phyloP scores from a whole-genome alignment of 2,888 invertebrate species.

The Perizoma flavofasciatum region DNA sequence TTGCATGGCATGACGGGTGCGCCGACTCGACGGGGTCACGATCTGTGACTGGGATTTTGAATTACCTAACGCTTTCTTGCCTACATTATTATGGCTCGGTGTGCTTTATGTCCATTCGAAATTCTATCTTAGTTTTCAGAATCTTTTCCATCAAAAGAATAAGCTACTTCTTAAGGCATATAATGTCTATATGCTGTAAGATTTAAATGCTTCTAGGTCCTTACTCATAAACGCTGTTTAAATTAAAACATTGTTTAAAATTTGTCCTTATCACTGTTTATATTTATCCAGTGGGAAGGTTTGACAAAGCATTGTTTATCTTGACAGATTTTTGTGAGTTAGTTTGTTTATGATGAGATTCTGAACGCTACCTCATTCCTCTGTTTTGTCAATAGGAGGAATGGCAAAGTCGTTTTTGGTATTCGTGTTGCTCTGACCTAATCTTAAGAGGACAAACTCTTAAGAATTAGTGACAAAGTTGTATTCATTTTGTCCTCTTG shows the following conservation, averaged over 20 bases:
- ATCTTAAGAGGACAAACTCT: conserved; percentile 24
- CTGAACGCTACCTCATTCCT: conserved; percentile 14
- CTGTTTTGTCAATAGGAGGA: conserved; percentile 4
- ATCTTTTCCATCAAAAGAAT: neutral
- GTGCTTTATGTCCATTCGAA: conserved; percentile 68
- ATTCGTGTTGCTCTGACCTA: conserved; percentile 50
- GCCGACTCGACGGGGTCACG: conserved; percentile 32
- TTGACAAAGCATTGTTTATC: too few relatives aligned
- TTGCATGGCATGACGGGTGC: conserved; percentile 58
- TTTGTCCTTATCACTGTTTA: too few relatives aligned
- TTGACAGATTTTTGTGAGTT: too few relatives aligned
- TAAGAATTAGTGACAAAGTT: neutral
- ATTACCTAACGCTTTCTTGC: conserved; percentile 76
- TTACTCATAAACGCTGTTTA: too few relatives aligned
- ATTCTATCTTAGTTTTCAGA: conserved; percentile 28
- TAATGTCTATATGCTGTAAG: too few relatives aligned
- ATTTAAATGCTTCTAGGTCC: too few relatives aligned
- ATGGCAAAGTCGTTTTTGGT: conserved; percentile 22
- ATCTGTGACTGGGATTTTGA: conserved; percentile 78
- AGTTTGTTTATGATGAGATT: conserved; percentile 5
- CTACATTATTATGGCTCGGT: conserved; percentile 78
- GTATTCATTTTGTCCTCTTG: conserved; percentile 21
- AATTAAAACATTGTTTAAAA: too few relatives aligned
- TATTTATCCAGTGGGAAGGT: too few relatives aligned
- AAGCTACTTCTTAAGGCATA: too few relatives aligned